Conservation (phyloP, 2,797 vertebrate genomes). For the Danio aesculapii region DNA sequence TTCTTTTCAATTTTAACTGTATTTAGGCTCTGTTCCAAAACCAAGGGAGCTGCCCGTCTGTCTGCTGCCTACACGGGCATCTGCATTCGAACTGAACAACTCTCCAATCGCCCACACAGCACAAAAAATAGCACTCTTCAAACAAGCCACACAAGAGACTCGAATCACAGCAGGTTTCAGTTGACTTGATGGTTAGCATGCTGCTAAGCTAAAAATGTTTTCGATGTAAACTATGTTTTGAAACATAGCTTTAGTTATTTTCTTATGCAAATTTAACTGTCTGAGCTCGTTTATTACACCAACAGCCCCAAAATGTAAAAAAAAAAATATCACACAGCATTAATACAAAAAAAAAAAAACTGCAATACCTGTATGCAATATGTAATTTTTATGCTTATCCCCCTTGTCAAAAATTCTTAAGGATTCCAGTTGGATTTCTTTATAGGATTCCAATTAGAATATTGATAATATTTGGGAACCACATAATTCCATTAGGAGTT, state of each 20-base stretch:
- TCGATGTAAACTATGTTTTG: neutral
- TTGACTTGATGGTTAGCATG: neutral
- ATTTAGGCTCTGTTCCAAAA: neutral
- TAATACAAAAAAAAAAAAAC: too few relatives aligned
- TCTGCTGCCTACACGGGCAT: constrained; percentile 16
- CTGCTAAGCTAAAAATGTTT: constrained; percentile 13
- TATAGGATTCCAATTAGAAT: too few relatives aligned
- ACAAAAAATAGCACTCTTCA: constrained; percentile 21
- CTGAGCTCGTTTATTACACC: too few relatives aligned
- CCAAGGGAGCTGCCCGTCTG: constrained; percentile 1
- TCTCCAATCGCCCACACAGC: neutral
- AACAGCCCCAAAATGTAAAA: too few relatives aligned
- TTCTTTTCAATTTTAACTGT: constrained; percentile 1
- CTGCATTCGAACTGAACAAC: constrained; percentile 15
- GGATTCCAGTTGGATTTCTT: too few relatives aligned
- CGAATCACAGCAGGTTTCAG: neutral
- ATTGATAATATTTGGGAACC: too few relatives aligned
- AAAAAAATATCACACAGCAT: too few relatives aligned
- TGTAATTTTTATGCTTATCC: too few relatives aligned
- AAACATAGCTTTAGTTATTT: neutral
- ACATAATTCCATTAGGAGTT: too few relatives aligned
- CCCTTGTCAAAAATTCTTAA: too few relatives aligned
- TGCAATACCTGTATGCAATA: too few relatives aligned
- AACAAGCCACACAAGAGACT: neutral
- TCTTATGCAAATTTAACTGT: neutral